A percentile compares a stretch with the other conserved stretches of the same genome.
Evolutionary conservation across 2,888 invertebrate species (phyloP).

Genomic region (Spatulosminthurus flaviceps): DNA sequence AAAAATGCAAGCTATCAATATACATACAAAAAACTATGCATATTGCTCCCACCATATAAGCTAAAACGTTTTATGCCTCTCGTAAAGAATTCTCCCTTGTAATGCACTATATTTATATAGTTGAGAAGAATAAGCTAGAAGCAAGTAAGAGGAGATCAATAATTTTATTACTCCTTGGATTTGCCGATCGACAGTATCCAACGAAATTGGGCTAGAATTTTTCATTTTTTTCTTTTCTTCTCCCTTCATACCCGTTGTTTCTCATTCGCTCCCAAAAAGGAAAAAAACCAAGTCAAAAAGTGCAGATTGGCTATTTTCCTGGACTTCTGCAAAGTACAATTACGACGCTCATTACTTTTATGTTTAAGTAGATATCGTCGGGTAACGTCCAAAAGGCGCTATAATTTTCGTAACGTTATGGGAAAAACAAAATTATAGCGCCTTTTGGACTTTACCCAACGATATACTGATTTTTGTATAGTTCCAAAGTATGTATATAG

Average conservation of each 20-base stretch:
- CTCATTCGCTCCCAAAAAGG: not conserved
- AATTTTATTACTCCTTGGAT: slow-evolving; percentile 6
- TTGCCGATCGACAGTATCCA: slow-evolving; percentile 5
- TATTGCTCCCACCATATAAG: not conserved
- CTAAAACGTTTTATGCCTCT: too few species aligned
- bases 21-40: not conserved
- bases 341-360: slow-evolving; percentile 6
- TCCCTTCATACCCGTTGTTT: not conserved
- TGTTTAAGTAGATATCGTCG: too few species aligned
- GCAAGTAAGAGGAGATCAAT: slow-evolving; percentile 3
- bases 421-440: too few species aligned
- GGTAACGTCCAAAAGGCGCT: too few species aligned
- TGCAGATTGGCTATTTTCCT: slow-evolving; percentile 8
- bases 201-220: not conserved
- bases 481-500: too few species aligned
- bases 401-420: too few species aligned
- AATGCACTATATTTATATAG: not conserved
- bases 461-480: too few species aligned
- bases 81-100: not conserved
- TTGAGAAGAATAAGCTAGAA: not conserved
- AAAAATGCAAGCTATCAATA: not conserved
- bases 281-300: not conserved
- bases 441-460: too few species aligned
- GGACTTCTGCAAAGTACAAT: not conserved
- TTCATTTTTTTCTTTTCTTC: not conserved